Evolutionary conservation across 1,140 invertebrate genomes (phyloP), one percentile per base, ranked within the genome.

Genomic region (Drosophila melanica): DNA sequence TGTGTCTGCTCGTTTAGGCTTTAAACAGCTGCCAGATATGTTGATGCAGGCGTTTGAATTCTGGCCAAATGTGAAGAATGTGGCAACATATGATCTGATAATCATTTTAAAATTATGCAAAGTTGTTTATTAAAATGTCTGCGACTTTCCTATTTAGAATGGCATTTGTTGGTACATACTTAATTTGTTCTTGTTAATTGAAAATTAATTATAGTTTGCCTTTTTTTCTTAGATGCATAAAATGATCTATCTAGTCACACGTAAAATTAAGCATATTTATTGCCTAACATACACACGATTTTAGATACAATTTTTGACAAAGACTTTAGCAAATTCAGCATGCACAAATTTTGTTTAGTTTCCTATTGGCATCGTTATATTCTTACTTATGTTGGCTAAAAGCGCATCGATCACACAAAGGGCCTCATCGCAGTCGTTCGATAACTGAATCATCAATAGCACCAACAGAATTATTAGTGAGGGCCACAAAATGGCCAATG

Each of bases 1-100:
- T n/a, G n/a, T n/a, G n/a, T n/a, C n/a, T n/a, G n/a, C n/a, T n/a
- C n/a, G n/a, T 78, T 81, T 85, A 81, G 81, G 81, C 81, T 71
- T 86, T 77, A 81, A 85, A 86, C 86, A 82, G 37, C 74, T 57
- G 50, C 51, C 55, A 48, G 65, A 41, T 48, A 58, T 72, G 76
- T 54, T 85, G 68, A 79, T 77, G 63, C 51, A 53, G 68, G 53
- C 20, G 16, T 23, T 53, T 39, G 14, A 7, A 18, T 37, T 11
- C n/a, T 5, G 35, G 41, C 2, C 1, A 35, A 9, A 35, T 33
- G 33, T 10, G 9, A 1, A 35, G 47, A 44, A 18, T 72, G 44
- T 51, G 68, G 27, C 60, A 39, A 42, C 39, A 51, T 63, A 48
- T 42, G 69, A 51, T 53, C 62, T 66, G 69, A 67, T 53, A 72